Base-by-base conservation (phyloP, 2,113 vertebrate genomes). In the Crocuta crocuta region DNA sequence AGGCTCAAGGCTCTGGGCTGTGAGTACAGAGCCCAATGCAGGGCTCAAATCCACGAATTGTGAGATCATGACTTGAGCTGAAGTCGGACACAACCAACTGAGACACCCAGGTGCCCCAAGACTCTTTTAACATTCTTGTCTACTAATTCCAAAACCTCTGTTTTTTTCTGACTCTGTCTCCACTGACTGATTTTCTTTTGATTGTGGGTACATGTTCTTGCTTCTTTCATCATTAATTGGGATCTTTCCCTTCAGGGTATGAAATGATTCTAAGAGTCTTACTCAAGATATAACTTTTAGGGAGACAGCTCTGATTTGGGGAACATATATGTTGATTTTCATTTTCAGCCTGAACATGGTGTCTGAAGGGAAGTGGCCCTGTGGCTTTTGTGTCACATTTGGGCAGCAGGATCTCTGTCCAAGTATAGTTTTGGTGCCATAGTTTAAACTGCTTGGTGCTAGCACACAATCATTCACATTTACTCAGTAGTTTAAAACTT, bases 211-310 rank as follows among this genome's bases (percentile, higher is more conserved):
- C 10, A 70, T 89, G 90, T 90, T 85, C n/a, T 50, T 90, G 26
- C n/a, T 85, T 55, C 63, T 86, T 80, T 45, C 31, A 81, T 73
- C 50, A 53, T 84, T 97, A 81, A 82, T 61, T 97, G 50, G 35
- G 10, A 88, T 39, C 92, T 12, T 92, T 58, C 39, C 28, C 26
- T 94, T 71, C 53, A 87, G 24, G 63, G 3, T 15, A 80, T 90
- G 28, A 66, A 78, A 81, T 65, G 16, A 23, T 89, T 86, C 31
- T 23, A 91, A 19, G 35, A 17, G 1, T 91, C 85, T 83, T 92
- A 79, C 35, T 70, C 24, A 90, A 65, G 78, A 12, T 74, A 66
- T 16, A 91, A 33, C 26, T 96, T 97, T 82, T 12, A 63, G 48
- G 19, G 31, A 81, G 21, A 89, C 4, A 31, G 82, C 28, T 68